Conservation (phyloP, 2,888 invertebrate genomes). For the Archips crataeganus region DNA sequence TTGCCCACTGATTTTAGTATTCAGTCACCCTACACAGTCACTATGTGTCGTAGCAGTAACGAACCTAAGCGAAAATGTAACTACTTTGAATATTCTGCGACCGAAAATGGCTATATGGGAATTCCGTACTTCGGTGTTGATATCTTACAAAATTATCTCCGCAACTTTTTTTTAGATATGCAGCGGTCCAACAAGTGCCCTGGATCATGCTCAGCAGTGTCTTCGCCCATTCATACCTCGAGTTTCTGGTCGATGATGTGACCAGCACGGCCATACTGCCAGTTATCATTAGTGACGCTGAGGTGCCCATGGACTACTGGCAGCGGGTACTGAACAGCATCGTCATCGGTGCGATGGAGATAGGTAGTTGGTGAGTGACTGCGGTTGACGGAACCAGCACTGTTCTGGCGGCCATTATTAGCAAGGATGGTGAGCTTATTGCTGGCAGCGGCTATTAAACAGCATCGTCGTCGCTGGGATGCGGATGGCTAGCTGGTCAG, state of each 20-base stretch:
- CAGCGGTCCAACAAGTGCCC: slow-evolving; percentile 41
- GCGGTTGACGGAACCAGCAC: too few species aligned
- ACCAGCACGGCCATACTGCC: slow-evolving; percentile 38
- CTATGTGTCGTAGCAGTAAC: too few species aligned
- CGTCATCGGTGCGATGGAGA: slow-evolving; percentile 1
- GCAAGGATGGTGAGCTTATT: too few species aligned
- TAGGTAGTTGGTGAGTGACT: slow-evolving; percentile 20
- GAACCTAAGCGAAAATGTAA: too few species aligned
- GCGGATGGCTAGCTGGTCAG: background rate
- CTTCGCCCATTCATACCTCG: slow-evolving; percentile 32
- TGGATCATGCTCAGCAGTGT: slow-evolving; percentile 44
- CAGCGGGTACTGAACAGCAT: slow-evolving; percentile 34
- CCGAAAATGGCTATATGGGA: too few species aligned
- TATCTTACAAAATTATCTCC: too few species aligned
- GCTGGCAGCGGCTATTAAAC: background rate
- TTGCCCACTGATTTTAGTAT: too few species aligned
- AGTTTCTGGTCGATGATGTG: slow-evolving; percentile 42
- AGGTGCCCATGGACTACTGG: slow-evolving; percentile 43
- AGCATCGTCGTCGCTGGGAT: too few species aligned
- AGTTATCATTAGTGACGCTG: slow-evolving; percentile 8
- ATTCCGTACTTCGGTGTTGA: too few species aligned
- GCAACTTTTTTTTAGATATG: slow-evolving; percentile 28
- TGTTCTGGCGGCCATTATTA: too few species aligned
- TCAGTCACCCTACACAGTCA: too few species aligned
- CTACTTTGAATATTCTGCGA: too few species aligned